Conservation (phyloP, 92 coral and sea anemone species). For the Palythoa grandis region DNA sequence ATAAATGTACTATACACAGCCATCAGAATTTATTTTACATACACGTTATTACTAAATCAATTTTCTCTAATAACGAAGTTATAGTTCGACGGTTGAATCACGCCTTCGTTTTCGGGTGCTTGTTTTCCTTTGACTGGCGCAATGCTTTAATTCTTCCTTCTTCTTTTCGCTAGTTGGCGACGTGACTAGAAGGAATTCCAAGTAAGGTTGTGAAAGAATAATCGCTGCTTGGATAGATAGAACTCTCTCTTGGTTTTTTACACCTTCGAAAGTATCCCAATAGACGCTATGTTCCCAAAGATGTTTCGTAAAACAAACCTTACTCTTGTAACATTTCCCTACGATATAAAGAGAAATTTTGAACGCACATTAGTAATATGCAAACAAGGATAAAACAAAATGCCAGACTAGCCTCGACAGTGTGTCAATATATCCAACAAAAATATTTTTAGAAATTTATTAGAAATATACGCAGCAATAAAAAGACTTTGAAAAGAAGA, state of each 20-base stretch:
- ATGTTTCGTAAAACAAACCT: constrained; percentile 98
- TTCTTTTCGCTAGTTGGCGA: constrained; percentile 94
- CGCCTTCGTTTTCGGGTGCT: constrained; percentile 83
- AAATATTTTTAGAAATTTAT: constrained; percentile 41
- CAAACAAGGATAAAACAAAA: background rate
- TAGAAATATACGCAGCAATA: constrained; percentile 22
- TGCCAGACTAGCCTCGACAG: background rate
- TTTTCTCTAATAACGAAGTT: constrained; percentile 54
- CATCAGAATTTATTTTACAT: constrained; percentile 52
- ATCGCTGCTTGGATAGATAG: constrained; percentile 99
- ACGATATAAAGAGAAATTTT: constrained; percentile 32
- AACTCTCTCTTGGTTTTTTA: constrained; percentile 97
- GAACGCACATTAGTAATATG: constrained; percentile 32
- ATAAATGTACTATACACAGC: constrained; percentile 79
- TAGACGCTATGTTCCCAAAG: constrained; percentile 98
- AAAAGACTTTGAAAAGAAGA: constrained; percentile 4
- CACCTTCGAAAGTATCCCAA: constrained; percentile 98
- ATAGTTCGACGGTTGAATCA: constrained; percentile 85
- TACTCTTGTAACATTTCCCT: constrained; percentile 97
- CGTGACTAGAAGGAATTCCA: constrained; percentile 96
- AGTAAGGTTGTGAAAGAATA: constrained; percentile 95
- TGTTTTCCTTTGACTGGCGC: constrained; percentile 61
- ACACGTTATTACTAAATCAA: constrained; percentile 46
- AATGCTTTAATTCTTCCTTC: constrained; percentile 84
- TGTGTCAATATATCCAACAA: constrained; percentile 29